Evolutionary conservation across 2,113 vertebrate species (phyloP), one percentile per base, ranked within the genome.

Genomic region (Triplophysa rosa): DNA sequence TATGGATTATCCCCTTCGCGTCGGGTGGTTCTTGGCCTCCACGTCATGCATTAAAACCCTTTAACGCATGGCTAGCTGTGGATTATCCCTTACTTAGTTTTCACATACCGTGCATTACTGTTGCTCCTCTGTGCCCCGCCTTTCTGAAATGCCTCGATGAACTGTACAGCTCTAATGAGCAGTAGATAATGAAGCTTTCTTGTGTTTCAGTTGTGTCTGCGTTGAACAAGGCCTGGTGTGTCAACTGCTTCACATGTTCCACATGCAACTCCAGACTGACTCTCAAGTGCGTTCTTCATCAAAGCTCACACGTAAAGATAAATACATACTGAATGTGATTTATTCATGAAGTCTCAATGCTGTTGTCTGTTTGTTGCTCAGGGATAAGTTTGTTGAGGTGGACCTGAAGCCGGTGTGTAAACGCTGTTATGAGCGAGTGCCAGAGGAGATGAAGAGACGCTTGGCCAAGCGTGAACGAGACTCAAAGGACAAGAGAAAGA

Each of bases 331-430:
- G 2, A 63, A 66, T n/a, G 11, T 76, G 3, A 33, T 23, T 52
- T 33, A 1, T 14, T 13, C 42, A 49, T 52, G 10, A 45, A 0
- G 10, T 11, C 21, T 78, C 16, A 17, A 33, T 13, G 69, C 49
- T 76, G 84, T 47, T 47, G 79, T 81, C 81, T 89, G 89, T 91
- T 85, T 8, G 49, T 70, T 42, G 9, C 4, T 54, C 95, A 99
- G 97, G 92, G 95, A 98, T 92, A 99, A 96, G 84, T 99, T 99
- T 96, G 95, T 99, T 92, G 98, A 98, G 91, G 94, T 99, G 90
- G 98, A 99, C 90, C 93, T 99, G 90, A 99, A 98, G 90, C 98
- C 98, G 33, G 95, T 98, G 91, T 99, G 98, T 93, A 99, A 96
- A 90, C 95, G 95, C 89, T 99, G 98, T 93, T 98, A 98, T 10